Conservation (phyloP, 2,888 invertebrate genomes). For the Idaea biselata region DNA sequence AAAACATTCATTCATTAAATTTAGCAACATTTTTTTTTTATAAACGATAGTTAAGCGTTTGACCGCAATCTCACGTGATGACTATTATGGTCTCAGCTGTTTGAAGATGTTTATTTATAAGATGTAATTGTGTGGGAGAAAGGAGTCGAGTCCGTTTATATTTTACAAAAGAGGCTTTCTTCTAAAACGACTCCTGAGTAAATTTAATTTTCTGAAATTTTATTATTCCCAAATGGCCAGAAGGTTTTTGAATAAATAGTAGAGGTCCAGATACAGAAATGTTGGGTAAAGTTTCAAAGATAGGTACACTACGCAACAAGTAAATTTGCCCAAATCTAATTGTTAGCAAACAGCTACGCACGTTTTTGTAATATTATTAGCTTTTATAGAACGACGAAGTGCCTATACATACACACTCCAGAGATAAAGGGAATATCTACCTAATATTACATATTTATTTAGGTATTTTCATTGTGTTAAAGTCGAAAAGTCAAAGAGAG, state of each 20-base stretch:
- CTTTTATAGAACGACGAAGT: background rate
- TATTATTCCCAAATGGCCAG: background rate
- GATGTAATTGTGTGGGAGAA: too few species aligned
- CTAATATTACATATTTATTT: background rate
- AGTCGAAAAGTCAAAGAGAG: background rate
- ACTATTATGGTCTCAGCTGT: too few species aligned
- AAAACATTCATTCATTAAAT: too few species aligned
- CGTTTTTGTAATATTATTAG: background rate
- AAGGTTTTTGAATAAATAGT: background rate
- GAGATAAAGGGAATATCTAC: too few species aligned
- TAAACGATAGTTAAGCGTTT: too few species aligned
- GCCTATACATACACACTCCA: background rate
- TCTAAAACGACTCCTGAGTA: background rate
- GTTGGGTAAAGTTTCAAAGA: background rate
- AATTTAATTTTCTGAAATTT: background rate
- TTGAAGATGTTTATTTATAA: too few species aligned
- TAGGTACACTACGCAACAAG: background rate
- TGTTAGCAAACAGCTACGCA: background rate
- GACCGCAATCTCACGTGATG: too few species aligned
- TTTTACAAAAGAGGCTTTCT: background rate
- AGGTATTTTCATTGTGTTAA: background rate
- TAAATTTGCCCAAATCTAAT: background rate
- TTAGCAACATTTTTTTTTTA: too few species aligned
- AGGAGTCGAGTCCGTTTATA: background rate
- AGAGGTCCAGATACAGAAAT: background rate